These are phyloP conservation scores for Charaxes varanes DNA, from an alignment of 1,140 invertebrate species.

Conservation along the genomic window DNA sequence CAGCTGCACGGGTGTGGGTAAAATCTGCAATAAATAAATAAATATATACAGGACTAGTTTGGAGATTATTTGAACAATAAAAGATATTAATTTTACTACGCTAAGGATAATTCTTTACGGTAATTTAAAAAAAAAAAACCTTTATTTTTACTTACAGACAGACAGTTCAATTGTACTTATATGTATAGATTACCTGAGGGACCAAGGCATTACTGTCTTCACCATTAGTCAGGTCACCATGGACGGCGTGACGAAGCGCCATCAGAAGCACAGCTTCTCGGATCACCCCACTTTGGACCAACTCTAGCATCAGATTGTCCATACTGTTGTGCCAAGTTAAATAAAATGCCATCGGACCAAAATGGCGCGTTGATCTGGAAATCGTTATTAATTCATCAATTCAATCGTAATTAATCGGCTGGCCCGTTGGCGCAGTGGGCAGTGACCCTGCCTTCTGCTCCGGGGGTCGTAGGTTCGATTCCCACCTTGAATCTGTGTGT, in stretches of 20 bases:
- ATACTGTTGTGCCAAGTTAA: conserved; percentile 87
- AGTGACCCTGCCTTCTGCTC: too few species aligned
- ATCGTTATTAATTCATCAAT: conserved; percentile 3
- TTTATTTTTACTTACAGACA: too few species aligned
- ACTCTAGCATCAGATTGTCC: conserved; percentile 85
- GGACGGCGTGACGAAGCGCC: conserved; percentile 75
- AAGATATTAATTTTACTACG: neutral
- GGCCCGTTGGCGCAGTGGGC: too few species aligned
- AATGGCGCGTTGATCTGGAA: conserved; percentile 91
- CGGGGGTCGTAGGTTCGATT: too few species aligned
- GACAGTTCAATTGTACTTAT: too few species aligned
- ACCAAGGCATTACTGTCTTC: conserved; percentile 53
- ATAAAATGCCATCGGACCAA: conserved; percentile 92
- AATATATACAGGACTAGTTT: too few species aligned
- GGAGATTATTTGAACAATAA: too few species aligned
- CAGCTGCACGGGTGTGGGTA: conserved; percentile 48
- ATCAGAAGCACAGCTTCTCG: conserved; percentile 77
- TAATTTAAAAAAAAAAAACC: neutral
- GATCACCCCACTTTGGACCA: conserved; percentile 76
- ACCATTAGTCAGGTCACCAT: conserved; percentile 63
- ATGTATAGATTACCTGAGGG: conserved; percentile 28
- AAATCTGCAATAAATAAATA: conserved; percentile 36
- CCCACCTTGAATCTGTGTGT: too few species aligned
- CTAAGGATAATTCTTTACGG: neutral
- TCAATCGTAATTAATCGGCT: too few species aligned